Base-by-base conservation (phyloP, 2,888 invertebrate genomes). In the Chironomus tentans region DNA sequence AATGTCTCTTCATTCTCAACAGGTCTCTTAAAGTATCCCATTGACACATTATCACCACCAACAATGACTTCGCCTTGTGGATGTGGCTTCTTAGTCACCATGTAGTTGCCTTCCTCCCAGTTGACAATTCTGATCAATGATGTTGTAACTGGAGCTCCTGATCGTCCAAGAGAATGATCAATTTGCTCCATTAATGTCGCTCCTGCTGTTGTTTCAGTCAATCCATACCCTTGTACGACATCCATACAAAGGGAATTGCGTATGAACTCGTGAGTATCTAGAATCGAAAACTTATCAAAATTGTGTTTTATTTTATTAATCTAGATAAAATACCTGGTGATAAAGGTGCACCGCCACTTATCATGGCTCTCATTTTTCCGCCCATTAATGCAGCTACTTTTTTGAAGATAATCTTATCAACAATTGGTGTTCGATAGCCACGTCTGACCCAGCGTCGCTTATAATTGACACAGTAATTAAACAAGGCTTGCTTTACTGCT, bases 141-240 rank as follows among this genome's bases (percentile, higher is more conserved):
- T 79, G 92, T 91, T 1, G 92, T 90, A 77, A 94, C 88, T 6
- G 97, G 95, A 70, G 92, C 92, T 70, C 98, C 98, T 76, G 94
- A 96, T 80, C 95, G 88, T 18, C 97, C 97, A 61, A 83, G 85
- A 3, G 83, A 80, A 82, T 84, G 85, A 80, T 87, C 87, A 70
- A 86, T 81, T 76, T 79, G 6, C 2, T 76, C 76, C 91, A 92
- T 92, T 75, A 93, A 92, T 77, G 92, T 91, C 72, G 97, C 97
- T 81, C 94, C 94, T 0, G 97, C 97, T 79, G 94, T 93, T 15
- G 98, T 97, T 88, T 99, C 98, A 0, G 98, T 99, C 77, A 98
- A 89, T 1, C 98, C 98, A 85, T 98, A 98, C 72, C 98, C 65
- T 82, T 95, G 95, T 77, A 93, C 89, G 62, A 99, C 90, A 78